Evolutionary conservation across 2,888 invertebrate genomes (phyloP).

Genomic region (Leptopilina syphax): DNA sequence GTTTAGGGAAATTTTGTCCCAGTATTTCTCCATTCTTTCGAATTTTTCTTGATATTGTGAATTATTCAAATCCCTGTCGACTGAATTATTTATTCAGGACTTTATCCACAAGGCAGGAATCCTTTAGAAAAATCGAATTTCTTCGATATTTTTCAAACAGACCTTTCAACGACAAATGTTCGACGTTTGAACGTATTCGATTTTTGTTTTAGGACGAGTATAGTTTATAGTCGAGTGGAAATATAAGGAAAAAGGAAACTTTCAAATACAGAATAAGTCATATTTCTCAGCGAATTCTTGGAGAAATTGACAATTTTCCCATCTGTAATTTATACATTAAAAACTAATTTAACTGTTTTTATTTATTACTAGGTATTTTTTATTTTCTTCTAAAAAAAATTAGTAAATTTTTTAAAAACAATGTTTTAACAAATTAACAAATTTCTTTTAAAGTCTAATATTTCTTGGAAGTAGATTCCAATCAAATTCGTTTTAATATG

Average conservation of each 20-base stretch:
- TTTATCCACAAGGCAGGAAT: background rate
- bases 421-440: too few relatives aligned
- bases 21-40: background rate
- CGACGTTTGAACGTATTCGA: background rate
- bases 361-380: too few relatives aligned
- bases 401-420: too few relatives aligned
- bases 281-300: background rate
- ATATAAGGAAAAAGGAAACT: background rate
- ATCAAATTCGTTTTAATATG: too few relatives aligned
- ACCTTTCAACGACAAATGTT: constrained; percentile 21
- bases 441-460: too few relatives aligned
- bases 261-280: background rate
- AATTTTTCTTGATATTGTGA: constrained; percentile 19
- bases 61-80: constrained; percentile 32
- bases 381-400: too few relatives aligned
- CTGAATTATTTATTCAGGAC: constrained; percentile 26
- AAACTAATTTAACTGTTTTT: background rate
- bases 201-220: background rate
- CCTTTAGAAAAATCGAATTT: constrained; percentile 6
- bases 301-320: background rate
- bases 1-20: background rate
- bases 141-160: background rate
- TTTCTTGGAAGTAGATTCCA: too few relatives aligned
- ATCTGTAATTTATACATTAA: background rate
- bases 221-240: background rate